Evolutionary conservation across 2,113 vertebrate species (phyloP).

Genomic region (Silurus asotus): DNA sequence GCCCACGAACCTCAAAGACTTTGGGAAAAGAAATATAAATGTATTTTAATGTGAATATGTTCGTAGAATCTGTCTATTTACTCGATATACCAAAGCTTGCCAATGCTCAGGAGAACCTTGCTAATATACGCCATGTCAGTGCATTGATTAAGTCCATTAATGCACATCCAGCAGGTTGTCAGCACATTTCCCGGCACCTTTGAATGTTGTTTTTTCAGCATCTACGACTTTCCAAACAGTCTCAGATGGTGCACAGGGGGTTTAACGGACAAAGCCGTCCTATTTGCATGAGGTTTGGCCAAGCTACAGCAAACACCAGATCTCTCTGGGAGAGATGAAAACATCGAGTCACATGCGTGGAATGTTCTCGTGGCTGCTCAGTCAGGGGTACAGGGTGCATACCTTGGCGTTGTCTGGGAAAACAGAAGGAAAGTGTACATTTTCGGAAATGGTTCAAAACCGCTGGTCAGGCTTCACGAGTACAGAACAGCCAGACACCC

Average conservation of each 20-base stretch:
- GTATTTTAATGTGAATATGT: background rate
- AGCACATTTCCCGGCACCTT: conserved; percentile 4
- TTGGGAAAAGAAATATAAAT: background rate
- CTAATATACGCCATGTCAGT: conserved; percentile 6
- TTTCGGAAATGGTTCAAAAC: conserved; percentile 40
- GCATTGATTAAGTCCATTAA: background rate
- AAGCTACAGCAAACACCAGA: conserved; percentile 53
- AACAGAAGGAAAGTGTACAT: conserved; percentile 40
- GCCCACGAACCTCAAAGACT: background rate
- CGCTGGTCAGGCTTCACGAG: conserved; percentile 35
- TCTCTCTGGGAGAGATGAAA: conserved; percentile 50
- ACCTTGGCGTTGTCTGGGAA: conserved; percentile 53
- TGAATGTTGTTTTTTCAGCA: conserved; percentile 30
- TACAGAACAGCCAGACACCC: conserved; percentile 28
- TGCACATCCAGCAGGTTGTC: conserved; percentile 17
- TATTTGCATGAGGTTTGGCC: conserved; percentile 49
- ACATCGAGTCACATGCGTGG: conserved; percentile 51
- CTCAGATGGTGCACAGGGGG: conserved; percentile 34
- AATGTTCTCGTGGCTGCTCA: conserved; percentile 40
- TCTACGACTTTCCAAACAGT: conserved; percentile 40
- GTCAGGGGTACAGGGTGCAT: conserved; percentile 46
- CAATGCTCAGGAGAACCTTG: background rate
- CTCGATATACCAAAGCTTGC: background rate
- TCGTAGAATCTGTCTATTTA: background rate
- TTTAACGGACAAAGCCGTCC: conserved; percentile 48